Evolutionary conservation across 2,888 invertebrate species (phyloP), one percentile per base, ranked within the genome.

Genomic region (Lomographa bimaculata): DNA sequence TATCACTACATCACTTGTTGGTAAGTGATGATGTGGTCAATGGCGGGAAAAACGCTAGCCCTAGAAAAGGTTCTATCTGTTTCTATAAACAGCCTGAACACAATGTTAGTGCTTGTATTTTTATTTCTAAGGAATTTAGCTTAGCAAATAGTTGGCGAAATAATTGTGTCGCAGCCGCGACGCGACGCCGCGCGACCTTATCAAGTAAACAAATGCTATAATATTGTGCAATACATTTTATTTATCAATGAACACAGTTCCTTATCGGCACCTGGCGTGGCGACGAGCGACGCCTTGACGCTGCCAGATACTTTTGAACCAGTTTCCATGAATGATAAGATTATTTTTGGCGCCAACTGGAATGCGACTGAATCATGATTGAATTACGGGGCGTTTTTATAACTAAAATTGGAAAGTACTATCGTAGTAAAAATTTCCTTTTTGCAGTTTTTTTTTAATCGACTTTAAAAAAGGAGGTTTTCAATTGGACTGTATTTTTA

Each of bases 261-360:
- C 35, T 65, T 71, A 74, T 71, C 71, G 43, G 27, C 70, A 75
- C 72, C 66, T 61, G 54, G 57, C 59, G 60, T 57, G 32, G 35
- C 30, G 33, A 7, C 27, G 27, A 8, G 12, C 25, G 32, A 43
- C 55, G 64, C 58, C 61, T 58, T 66, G 66, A 68, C 64, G 70
- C 62, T 52, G 54, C 57, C 55, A 42, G 50, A 52, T 55, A 46
- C 49, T 28, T 19, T 14, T 71, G 72, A 71, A 74, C 76, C 71
- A 78, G 74, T 78, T 79, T 71, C 67, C 71, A 71, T 61, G 54
- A 50, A 53, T 61, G 76, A 76, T 79, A 77, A 79, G 72, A 74
- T 75, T 66, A 71, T 49, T 63, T 73, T 75, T 70, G 78, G 75
- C 79, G 78, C 76, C 76, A 59, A 54, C 48, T 46, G 42, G 36